Conservation (phyloP, 2,888 invertebrate species). For the Calameuta idolon region DNA sequence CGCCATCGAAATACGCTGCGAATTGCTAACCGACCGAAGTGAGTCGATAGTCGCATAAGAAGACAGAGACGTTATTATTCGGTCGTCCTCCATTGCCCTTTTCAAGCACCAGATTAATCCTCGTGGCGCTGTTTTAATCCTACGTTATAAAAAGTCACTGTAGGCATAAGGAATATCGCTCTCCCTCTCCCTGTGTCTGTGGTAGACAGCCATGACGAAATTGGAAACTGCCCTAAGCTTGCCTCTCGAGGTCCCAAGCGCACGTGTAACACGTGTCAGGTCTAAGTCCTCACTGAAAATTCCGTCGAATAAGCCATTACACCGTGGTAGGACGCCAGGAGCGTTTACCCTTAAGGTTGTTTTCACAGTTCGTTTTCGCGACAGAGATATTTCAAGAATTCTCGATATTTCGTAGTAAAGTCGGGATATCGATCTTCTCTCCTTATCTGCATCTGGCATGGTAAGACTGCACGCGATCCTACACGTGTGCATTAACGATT, state of each 20-base stretch:
- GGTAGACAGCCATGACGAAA: not conserved
- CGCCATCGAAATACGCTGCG: not conserved
- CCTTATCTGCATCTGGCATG: not conserved
- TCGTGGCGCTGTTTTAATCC: not conserved
- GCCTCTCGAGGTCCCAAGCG: not conserved
- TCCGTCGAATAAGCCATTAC: not conserved
- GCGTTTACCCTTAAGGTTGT: not conserved
- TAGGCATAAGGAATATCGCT: not conserved
- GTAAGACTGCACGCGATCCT: not conserved
- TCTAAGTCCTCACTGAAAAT: not conserved
- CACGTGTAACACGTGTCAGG: not conserved
- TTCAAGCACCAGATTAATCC: not conserved
- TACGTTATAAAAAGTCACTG: not conserved
- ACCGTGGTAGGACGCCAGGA: not conserved
- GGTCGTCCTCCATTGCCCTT: not conserved
- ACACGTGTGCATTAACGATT: not conserved
- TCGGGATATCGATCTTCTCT: not conserved
- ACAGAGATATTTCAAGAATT: not conserved
- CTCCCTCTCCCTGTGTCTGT: not conserved
- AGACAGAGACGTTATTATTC: not conserved
- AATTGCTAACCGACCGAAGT: not conserved
- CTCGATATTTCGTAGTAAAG: not conserved
- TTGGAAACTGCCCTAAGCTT: not conserved
- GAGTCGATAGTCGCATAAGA: not conserved
- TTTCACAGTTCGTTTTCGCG: not conserved